Evolutionary conservation across 2,888 invertebrate species (phyloP), one percentile per base, ranked within the genome.

Genomic region (Rugalucina vietnamica): DNA sequence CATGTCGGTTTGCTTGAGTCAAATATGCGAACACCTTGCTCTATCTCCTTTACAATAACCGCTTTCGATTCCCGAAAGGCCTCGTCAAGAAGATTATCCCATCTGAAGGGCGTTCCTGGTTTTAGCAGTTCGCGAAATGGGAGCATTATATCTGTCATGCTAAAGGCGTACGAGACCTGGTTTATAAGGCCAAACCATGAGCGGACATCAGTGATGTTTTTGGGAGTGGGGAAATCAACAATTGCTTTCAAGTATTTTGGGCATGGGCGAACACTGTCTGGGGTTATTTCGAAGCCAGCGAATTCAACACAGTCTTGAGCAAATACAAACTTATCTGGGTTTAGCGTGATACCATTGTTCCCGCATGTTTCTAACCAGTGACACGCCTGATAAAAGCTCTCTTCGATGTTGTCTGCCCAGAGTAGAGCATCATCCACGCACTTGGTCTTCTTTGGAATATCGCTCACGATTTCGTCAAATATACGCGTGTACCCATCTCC

Each of bases 121-220:
- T 91, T 90, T 1, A 91, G 86, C 0, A 92, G 81, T n/a, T 89
- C 57, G 1, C 88, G 83, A 60, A 91, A 91, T 5, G 75, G 69
- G 10, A 57, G 37, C 27, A 69, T 74, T 27, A 21, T 34, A 18
- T 32, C 50, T 69, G 91, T 74, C 88, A 89, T 90, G 79, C 89
- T 85, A 75, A 91, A 90, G 0, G 88, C 79, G 57, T 90, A 90
- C 3, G 87, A 84, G 0, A 89, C 88, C 76, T 89, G 90, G 73
- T 90, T 91, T 18, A 90, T 70, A 29, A 91, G 86, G 1, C 88
- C 88, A 77, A 91, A 91, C 91, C 90, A 91, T 8, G 88, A 89
- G 18, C 88, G 76, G 1, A 90, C 60, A 74, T 88, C 90, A 2
- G 89, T 90, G 54, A 88, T 86, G 75, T 84, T 81, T 21, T 57